Percentiles rank a stretch among this genome's conserved stretches.
phyloP scores from a whole-genome alignment of 2,797 vertebrate genomes.

The Huso huso region DNA sequence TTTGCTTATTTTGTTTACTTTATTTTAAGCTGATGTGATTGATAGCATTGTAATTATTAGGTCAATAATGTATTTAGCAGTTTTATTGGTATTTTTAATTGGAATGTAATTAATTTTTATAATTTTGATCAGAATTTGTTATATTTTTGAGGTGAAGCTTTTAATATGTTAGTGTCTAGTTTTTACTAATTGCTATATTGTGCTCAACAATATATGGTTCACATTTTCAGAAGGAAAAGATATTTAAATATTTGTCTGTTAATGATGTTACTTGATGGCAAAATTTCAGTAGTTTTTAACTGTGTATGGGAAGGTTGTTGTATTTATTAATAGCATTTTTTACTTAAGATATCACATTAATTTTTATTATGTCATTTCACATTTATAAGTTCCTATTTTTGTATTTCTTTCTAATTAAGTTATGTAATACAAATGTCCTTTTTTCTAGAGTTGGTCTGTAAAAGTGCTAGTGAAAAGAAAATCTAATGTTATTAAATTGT shows the following conservation, averaged over 20 bases:
- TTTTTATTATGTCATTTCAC: conserved; percentile 98
- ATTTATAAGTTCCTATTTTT: conserved; percentile 98
- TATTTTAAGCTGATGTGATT: conserved; percentile 99
- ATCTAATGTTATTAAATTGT: conserved; percentile 98
- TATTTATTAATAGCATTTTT: conserved; percentile 99
- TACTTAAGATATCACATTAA: conserved; percentile 97
- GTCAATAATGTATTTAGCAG: conserved; percentile 97
- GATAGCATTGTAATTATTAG: conserved; percentile 98
- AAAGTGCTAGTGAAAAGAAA: conserved; percentile 97
- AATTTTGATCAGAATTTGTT: conserved; percentile 99
- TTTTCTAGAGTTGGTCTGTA: conserved; percentile 99
- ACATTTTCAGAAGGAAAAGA: conserved; percentile 98
- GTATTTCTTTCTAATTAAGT: conserved; percentile 95
- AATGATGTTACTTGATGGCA: conserved; percentile 96
- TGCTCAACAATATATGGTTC: conserved; percentile 98
- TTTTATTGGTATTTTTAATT: conserved; percentile 99
- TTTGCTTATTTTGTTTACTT: conserved; percentile 99
- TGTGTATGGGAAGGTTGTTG: conserved; percentile 99
- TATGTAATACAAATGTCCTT: conserved; percentile 95
- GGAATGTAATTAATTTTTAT: conserved; percentile 99
- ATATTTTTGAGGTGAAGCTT: conserved; percentile 98
- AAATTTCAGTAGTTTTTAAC: conserved; percentile 99
- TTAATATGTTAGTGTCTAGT: conserved; percentile 97
- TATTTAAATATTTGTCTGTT: conserved; percentile 95
- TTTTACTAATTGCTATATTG: conserved; percentile 99